Evolutionary conservation across 2,888 invertebrate species (phyloP).

Genomic region (Agonopterix alstromeriana): DNA sequence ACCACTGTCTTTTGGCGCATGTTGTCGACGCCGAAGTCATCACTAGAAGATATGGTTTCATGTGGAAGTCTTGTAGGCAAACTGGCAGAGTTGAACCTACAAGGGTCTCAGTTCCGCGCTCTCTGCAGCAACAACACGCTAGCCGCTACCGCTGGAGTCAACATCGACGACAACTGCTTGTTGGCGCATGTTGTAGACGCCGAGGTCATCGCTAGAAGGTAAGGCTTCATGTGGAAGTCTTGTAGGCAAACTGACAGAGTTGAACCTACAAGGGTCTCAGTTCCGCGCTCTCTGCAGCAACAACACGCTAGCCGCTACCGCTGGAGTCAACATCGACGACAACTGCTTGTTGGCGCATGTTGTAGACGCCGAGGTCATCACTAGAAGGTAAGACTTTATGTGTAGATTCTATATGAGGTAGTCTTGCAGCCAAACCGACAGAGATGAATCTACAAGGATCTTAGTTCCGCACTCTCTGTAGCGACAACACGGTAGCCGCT

Average conservation of each 20-base stretch:
- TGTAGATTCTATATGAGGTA: no score
- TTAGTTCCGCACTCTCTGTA: slow-evolving; percentile 75
- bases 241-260: no score
- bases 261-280: slow-evolving; percentile 30
- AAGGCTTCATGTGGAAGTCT: slow-evolving; percentile 1
- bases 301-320: slow-evolving; percentile 64
- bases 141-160: slow-evolving; percentile 60
- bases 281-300: slow-evolving; percentile 79
- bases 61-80: slow-evolving; percentile 21
- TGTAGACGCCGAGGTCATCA: slow-evolving; percentile 79
- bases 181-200: slow-evolving; percentile 78
- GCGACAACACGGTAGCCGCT: slow-evolving; percentile 74
- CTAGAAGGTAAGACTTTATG: no score
- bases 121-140: slow-evolving; percentile 79
- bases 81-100: slow-evolving; percentile 28
- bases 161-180: slow-evolving; percentile 71
- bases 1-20: slow-evolving; percentile 72
- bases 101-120: slow-evolving; percentile 60
- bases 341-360: slow-evolving; percentile 75
- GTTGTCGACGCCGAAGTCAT: slow-evolving; percentile 80
- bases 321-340: slow-evolving; percentile 72
- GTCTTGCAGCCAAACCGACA: neutral
- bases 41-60: slow-evolving; percentile 46
- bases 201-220: slow-evolving; percentile 75
- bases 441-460: slow-evolving; percentile 24